Percentiles rank a stretch among this genome's conserved stretches.
These are phyloP conservation scores for Papilio gigon DNA, from an alignment of 2,888 invertebrate species.

Conservation along the genomic window DNA sequence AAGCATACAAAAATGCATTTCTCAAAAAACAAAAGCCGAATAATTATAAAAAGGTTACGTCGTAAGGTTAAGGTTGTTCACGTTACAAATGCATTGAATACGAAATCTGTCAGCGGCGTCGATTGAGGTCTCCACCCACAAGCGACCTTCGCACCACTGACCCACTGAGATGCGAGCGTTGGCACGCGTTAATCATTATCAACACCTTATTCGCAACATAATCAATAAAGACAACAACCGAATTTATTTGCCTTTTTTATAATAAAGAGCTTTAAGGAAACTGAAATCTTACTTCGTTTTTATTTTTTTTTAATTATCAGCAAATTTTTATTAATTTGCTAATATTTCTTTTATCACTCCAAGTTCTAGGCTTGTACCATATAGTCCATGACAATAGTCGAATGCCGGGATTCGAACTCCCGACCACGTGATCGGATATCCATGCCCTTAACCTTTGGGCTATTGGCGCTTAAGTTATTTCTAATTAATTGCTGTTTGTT, in stretches of 20 bases:
- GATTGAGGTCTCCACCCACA: constrained; percentile 36
- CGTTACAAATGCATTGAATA: constrained; percentile 11
- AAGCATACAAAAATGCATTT: neutral
- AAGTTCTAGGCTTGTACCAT: no score
- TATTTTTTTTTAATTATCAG: constrained; percentile 32
- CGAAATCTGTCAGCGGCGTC: constrained; percentile 20
- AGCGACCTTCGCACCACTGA: constrained; percentile 37
- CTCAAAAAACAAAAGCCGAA: constrained; percentile 11
- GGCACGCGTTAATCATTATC: constrained; percentile 1
- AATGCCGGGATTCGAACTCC: no score
- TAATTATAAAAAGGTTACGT: constrained; percentile 20
- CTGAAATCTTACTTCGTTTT: no score
- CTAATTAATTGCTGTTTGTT: no score
- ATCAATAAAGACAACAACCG: neutral
- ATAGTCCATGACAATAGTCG: no score
- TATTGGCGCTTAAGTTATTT: no score
- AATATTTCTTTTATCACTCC: no score
- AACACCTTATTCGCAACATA: neutral
- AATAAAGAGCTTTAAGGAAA: neutral
- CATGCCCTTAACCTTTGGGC: no score
- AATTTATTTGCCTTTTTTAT: neutral
- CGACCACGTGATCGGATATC: no score
- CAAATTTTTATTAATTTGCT: no score
- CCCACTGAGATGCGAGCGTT: constrained; percentile 31
- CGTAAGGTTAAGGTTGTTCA: constrained; percentile 27